Evolutionary conservation across 2,888 invertebrate species (phyloP).

Genomic region (Rapana venosa): DNA sequence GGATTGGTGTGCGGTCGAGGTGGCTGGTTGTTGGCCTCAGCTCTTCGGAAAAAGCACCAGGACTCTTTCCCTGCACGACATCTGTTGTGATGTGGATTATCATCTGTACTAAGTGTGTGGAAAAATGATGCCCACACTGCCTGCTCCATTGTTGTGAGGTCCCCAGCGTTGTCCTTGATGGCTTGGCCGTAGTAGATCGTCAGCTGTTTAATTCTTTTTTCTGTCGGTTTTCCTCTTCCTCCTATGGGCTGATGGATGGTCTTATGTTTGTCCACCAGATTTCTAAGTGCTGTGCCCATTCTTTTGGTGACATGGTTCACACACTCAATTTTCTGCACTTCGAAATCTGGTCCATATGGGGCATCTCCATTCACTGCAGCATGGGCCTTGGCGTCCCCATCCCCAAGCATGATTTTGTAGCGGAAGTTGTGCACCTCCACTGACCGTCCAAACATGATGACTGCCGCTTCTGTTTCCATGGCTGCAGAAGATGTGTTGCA

Average conservation of each 20-base stretch:
- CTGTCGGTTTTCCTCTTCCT: not conserved
- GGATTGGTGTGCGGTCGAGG: not conserved
- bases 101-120: not conserved
- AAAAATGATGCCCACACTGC: slow-evolving; percentile 19
- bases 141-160: not conserved
- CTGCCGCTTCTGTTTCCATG: slow-evolving; percentile 31
- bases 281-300: slow-evolving; percentile 25
- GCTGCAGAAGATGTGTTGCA: not conserved
- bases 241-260: not conserved
- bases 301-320: slow-evolving; percentile 2
- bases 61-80: not conserved
- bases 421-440: not conserved
- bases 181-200: not conserved
- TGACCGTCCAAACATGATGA: not conserved
- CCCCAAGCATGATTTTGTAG: slow-evolving; percentile 16
- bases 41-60: slow-evolving; percentile 6
- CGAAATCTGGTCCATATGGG: not conserved
- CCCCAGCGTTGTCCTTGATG: not conserved
- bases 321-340: slow-evolving; percentile 5
- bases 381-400: slow-evolving; percentile 14
- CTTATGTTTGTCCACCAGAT: not conserved
- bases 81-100: not conserved
- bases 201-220: not conserved
- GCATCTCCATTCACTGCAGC: not conserved
- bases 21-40: not conserved